Evolutionary conservation across 2,888 invertebrate genomes (phyloP).

Genomic region (Parnassius smintheus): DNA sequence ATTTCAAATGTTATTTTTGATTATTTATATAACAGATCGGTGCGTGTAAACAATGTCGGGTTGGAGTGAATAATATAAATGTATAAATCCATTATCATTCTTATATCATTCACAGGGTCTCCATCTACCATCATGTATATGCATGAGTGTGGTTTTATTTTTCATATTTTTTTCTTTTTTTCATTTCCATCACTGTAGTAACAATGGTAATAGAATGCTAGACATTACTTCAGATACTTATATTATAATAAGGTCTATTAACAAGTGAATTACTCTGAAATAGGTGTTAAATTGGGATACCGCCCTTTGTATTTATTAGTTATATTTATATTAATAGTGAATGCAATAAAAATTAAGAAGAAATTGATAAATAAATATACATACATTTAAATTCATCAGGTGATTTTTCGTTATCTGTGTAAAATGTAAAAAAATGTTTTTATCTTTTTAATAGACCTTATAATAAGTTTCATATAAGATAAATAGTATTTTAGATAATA

Average conservation of each 20-base stretch:
- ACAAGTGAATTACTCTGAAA: not conserved
- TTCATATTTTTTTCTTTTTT: constrained; percentile 37
- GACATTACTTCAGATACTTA: not conserved
- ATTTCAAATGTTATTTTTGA: constrained; percentile 25
- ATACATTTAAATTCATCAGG: too few relatives aligned
- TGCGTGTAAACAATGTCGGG: constrained; percentile 66
- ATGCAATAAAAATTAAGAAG: too few relatives aligned
- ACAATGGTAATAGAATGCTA: constrained; percentile 3
- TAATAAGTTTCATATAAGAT: not conserved
- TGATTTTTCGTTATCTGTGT: too few relatives aligned
- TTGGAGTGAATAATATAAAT: constrained; percentile 55
- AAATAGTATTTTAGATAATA: too few relatives aligned
- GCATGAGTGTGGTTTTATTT: constrained; percentile 78
- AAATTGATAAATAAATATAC: too few relatives aligned
- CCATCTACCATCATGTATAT: constrained; percentile 57
- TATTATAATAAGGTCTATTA: constrained; percentile 20
- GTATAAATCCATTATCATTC: constrained; percentile 40
- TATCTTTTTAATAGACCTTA: not conserved
- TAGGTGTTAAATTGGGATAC: too few relatives aligned
- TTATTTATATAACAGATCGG: constrained; percentile 28
- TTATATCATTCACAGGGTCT: constrained; percentile 37
- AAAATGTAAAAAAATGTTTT: too few relatives aligned
- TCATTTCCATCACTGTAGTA: constrained; percentile 47
- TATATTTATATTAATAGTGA: too few relatives aligned
- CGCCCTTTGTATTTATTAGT: not conserved